phyloP scores from a whole-genome alignment of 2,113 vertebrate species.

The Eretmochelys imbricata region DNA sequence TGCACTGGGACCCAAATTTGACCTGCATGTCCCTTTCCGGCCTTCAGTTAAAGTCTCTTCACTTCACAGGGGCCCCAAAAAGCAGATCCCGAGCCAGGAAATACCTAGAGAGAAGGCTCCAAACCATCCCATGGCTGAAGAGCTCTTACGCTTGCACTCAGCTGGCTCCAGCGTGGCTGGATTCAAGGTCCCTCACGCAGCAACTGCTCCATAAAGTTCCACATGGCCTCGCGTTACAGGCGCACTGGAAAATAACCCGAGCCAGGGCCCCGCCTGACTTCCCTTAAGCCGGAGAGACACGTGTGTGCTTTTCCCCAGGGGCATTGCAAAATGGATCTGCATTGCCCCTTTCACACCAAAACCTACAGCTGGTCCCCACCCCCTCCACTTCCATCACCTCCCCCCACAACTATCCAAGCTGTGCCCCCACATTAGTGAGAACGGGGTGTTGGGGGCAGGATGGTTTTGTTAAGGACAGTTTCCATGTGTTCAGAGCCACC shows the following conservation, averaged over 20 bases:
- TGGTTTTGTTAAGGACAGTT: not conserved
- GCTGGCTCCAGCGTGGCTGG: rapidly evolving
- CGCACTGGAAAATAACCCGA: not conserved
- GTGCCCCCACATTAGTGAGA: too few species aligned
- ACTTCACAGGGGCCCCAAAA: not conserved
- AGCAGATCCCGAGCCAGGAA: not conserved
- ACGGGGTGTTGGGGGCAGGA: too few species aligned
- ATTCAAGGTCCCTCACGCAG: not conserved
- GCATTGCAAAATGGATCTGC: rapidly evolving
- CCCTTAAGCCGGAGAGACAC: not conserved
- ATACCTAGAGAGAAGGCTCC: not conserved
- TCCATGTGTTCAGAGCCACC: not conserved
- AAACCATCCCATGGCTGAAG: not conserved
- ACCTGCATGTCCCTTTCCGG: not conserved
- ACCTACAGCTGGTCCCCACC: not conserved
- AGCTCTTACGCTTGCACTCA: not conserved
- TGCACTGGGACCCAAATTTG: not conserved
- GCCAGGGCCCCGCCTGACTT: not conserved
- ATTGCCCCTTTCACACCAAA: not conserved
- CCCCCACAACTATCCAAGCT: not conserved
- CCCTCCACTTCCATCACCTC: not conserved
- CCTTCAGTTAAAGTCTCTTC: not conserved
- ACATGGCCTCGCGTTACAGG: not conserved
- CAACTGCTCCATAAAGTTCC: not conserved
- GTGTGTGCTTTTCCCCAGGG: not conserved